phyloP scores from a whole-genome alignment of 2,888 invertebrate genomes.

The Apamea epomidion region DNA sequence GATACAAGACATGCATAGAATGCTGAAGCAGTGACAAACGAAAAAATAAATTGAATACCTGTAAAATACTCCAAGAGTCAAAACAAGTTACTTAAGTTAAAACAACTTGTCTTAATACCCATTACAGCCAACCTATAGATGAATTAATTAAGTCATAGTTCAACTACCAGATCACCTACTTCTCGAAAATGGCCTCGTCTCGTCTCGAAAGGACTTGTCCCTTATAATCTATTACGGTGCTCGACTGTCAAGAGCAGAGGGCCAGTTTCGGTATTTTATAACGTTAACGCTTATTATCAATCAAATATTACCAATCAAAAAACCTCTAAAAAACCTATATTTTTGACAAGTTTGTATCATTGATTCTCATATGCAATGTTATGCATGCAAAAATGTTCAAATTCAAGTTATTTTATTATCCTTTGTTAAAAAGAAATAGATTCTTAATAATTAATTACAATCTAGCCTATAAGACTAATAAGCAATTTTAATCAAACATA shows the following conservation, averaged over 20 bases:
- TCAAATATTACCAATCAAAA: no score
- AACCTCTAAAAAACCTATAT: neutral
- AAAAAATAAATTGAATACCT: neutral
- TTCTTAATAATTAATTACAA: neutral
- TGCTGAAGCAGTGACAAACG: neutral
- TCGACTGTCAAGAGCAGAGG: neutral
- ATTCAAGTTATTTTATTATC: neutral
- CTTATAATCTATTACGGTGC: neutral
- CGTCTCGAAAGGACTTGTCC: neutral
- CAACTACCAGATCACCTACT: neutral
- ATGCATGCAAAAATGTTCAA: neutral
- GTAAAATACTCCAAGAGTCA: neutral
- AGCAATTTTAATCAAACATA: neutral
- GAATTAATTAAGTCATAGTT: neutral
- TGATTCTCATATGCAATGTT: neutral
- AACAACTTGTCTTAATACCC: neutral
- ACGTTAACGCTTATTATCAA: neutral
- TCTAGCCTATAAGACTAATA: neutral
- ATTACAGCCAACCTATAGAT: neutral
- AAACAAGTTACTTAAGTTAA: neutral
- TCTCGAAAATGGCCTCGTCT: neutral
- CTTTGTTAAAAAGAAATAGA: neutral
- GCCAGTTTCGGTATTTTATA: neutral
- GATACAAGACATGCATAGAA: conserved; percentile 4
- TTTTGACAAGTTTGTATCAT: neutral